A percentile compares a stretch with the other conserved stretches of the same genome.
Conservation (phyloP, 1,140 invertebrate genomes). For the Sweltsa coloradensis region DNA sequence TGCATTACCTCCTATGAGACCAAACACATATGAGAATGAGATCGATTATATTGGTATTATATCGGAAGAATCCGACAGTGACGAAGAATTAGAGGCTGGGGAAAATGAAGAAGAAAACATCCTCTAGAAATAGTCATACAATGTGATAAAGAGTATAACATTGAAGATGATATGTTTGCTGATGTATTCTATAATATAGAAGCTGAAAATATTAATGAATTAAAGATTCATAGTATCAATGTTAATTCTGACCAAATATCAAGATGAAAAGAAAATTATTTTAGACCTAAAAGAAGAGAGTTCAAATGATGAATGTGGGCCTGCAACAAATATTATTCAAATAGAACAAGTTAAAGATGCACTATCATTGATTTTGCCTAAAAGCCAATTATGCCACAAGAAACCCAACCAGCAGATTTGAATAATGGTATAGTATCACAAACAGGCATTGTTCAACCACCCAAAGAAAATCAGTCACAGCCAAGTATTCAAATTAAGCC, state of each 20-base stretch:
- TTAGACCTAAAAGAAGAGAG: not conserved
- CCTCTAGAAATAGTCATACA: conserved; percentile 15
- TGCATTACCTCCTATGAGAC: too few species aligned
- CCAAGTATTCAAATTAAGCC: too few species aligned
- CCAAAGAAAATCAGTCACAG: too few species aligned
- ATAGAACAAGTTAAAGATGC: too few species aligned
- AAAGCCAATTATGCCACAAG: too few species aligned
- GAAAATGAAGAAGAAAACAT: conserved; percentile 14
- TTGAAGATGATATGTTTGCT: conserved; percentile 28
- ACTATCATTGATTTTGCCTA: too few species aligned
- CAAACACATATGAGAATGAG: too few species aligned
- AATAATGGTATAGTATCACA: too few species aligned
- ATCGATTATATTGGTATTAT: too few species aligned
- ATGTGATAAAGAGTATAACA: conserved; percentile 12
- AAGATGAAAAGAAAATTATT: not conserved
- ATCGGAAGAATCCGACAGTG: too few species aligned
- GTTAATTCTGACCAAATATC: not conserved
- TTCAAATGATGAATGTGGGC: not conserved
- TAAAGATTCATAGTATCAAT: conserved; percentile 2
- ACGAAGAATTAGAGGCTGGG: conserved; percentile 9
- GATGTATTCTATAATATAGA: conserved; percentile 28
- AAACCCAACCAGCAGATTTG: too few species aligned
- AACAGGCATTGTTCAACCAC: too few species aligned
- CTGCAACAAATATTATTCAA: not conserved
- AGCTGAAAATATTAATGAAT: conserved; percentile 10